Percentiles rank a stretch among this genome's conserved stretches.
Evolutionary conservation across 1,140 invertebrate species (phyloP).

Genomic region (Bombus pascuorum): DNA sequence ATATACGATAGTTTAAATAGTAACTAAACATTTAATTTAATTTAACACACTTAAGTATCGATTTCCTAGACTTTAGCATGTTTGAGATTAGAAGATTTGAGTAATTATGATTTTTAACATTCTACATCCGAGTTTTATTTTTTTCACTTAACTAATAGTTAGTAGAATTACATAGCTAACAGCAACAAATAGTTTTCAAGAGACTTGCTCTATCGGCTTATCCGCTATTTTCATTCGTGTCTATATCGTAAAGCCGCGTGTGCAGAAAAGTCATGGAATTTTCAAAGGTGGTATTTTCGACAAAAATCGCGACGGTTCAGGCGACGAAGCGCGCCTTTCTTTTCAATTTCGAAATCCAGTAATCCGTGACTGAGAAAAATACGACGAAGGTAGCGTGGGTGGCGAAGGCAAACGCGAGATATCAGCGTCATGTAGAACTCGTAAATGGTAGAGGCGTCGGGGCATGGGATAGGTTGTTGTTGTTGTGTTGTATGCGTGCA

Average conservation of each 20-base stretch:
- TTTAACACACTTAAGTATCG: no score
- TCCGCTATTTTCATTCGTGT: neutral
- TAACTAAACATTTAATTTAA: no score
- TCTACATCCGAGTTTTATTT: neutral
- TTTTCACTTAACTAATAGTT: neutral
- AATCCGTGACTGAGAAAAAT: constrained; percentile 6
- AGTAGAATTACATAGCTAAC: neutral
- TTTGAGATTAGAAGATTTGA: no score
- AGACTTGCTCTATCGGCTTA: neutral
- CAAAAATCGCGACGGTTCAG: neutral
- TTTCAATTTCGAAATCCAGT: constrained; percentile 46
- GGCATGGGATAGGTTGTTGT: constrained; percentile 53
- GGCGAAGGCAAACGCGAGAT: constrained; percentile 44
- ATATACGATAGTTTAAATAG: no score
- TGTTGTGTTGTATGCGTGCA: constrained; percentile 29
- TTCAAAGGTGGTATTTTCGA: neutral
- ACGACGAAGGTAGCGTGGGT: constrained; percentile 38
- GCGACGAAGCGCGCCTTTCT: neutral
- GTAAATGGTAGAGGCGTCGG: constrained; percentile 50
- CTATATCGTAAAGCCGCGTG: no score
- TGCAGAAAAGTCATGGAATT: rapidly evolving
- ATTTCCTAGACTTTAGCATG: no score
- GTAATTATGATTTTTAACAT: neutral
- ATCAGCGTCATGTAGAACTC: constrained; percentile 5
- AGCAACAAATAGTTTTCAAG: no score